These are phyloP conservation scores for Triplophysa rosa DNA, from an alignment of 2,113 vertebrate species.

Conservation along the genomic window DNA sequence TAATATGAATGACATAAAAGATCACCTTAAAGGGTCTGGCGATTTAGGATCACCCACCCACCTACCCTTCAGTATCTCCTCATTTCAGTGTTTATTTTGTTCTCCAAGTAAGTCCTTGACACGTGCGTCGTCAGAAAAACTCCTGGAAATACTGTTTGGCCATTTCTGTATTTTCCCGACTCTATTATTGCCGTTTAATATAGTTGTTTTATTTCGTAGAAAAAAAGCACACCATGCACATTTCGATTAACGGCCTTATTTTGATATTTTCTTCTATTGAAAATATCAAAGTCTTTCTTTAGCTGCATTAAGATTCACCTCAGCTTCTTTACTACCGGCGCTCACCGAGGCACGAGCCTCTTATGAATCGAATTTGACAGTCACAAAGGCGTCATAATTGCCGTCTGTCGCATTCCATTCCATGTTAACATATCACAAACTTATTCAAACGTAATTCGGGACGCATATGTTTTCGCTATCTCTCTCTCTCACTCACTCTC, in stretches of 20 bases:
- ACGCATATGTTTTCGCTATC: conserved; percentile 59
- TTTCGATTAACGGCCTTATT: too few species aligned
- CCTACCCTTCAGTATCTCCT: too few species aligned
- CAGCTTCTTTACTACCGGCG: conserved; percentile 40
- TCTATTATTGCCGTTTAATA: neutral
- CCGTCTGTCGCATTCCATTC: conserved; percentile 74
- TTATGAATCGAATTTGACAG: conserved; percentile 74
- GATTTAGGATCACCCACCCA: too few species aligned
- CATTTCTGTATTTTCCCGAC: neutral
- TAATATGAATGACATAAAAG: neutral
- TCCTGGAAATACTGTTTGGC: neutral
- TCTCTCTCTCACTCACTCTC: conserved; percentile 27
- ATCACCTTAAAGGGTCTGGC: neutral
- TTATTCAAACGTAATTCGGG: conserved; percentile 61
- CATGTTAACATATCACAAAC: conserved; percentile 71
- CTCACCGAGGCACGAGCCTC: conserved; percentile 45
- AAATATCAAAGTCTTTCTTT: conserved; percentile 15
- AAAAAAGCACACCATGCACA: too few species aligned
- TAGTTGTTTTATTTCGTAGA: neutral
- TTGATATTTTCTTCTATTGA: neutral
- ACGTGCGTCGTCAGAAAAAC: neutral
- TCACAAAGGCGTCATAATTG: conserved; percentile 77
- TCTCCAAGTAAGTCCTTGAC: too few species aligned
- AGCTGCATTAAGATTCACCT: conserved; percentile 44
- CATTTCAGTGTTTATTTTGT: too few species aligned